phyloP scores from a whole-genome alignment of 2,113 vertebrate species.

The Gambusia affinis region DNA sequence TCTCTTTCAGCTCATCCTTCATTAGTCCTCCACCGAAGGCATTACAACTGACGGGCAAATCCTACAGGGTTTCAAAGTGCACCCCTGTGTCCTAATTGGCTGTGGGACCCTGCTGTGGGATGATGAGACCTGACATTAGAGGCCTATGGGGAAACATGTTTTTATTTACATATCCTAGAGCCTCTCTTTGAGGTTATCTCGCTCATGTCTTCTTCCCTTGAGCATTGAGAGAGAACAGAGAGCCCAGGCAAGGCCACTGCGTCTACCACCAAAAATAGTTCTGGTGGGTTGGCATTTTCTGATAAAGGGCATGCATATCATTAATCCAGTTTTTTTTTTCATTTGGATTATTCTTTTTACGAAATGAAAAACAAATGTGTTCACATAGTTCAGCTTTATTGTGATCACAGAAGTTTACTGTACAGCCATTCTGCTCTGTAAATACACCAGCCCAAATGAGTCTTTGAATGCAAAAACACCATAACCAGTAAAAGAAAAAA shows the following conservation, averaged over 20 bases:
- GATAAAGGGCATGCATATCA: neutral
- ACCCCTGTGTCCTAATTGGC: slow-evolving; percentile 45
- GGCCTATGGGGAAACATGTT: slow-evolving; percentile 48
- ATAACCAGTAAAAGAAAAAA: too few relatives aligned
- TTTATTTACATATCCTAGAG: slow-evolving; percentile 26
- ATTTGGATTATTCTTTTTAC: too few relatives aligned
- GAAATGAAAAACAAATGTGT: too few relatives aligned
- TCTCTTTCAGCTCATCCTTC: slow-evolving; percentile 16
- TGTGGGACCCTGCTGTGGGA: slow-evolving; percentile 25
- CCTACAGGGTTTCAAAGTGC: slow-evolving; percentile 2
- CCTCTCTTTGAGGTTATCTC: slow-evolving; percentile 12
- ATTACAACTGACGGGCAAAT: slow-evolving; percentile 1
- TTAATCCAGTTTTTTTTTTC: neutral
- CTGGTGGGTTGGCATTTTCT: too few relatives aligned
- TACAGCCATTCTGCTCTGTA: too few relatives aligned
- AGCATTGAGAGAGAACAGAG: slow-evolving; percentile 10
- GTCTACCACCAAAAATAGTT: neutral
- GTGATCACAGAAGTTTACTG: too few relatives aligned
- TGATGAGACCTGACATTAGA: slow-evolving; percentile 56
- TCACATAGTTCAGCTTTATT: too few relatives aligned
- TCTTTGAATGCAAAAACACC: too few relatives aligned
- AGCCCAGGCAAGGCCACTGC: neutral
- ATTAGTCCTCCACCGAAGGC: slow-evolving; percentile 29
- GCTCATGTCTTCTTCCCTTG: neutral
- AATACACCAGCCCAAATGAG: too few relatives aligned